Evolutionary conservation across 2,888 invertebrate species (phyloP).

Genomic region (Eupsilia transversa): DNA sequence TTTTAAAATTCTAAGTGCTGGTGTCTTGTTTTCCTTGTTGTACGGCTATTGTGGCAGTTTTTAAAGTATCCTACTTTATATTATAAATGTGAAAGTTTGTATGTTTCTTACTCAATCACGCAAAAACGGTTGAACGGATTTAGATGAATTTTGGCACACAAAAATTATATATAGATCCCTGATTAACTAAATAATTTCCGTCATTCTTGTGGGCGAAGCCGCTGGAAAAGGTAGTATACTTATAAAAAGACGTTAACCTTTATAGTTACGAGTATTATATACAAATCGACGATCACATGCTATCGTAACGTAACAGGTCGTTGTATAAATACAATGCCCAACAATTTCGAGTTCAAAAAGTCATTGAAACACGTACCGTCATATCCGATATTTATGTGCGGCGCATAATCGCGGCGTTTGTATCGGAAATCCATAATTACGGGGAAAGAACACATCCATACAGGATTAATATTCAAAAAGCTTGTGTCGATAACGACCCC

Average conservation of each 20-base stretch:
- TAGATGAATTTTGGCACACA: not conserved
- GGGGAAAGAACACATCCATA: constrained; percentile 56
- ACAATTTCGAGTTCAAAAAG: constrained; percentile 47
- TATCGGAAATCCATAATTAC: constrained; percentile 67
- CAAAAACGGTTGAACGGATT: not conserved
- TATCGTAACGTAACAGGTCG: constrained; percentile 46
- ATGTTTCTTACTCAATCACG: not conserved
- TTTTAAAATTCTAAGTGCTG: constrained; percentile 61
- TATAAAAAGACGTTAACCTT: constrained; percentile 31
- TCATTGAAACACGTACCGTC: constrained; percentile 52
- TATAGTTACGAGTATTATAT: constrained; percentile 34
- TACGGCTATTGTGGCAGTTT: constrained; percentile 6
- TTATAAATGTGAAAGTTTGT: not conserved
- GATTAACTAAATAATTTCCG: too few relatives aligned
- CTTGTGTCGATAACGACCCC: constrained; percentile 72
- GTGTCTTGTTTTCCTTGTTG: constrained; percentile 29
- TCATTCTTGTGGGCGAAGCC: not conserved
- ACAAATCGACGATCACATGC: constrained; percentile 23
- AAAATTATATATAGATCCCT: too few relatives aligned
- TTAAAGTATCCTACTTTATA: not conserved
- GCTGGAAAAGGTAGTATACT: not conserved
- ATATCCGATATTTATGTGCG: constrained; percentile 52
- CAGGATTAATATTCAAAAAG: constrained; percentile 69
- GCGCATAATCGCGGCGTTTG: constrained; percentile 49
- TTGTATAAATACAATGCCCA: constrained; percentile 34